Evolutionary conservation across 2,113 vertebrate species (phyloP).

Genomic region (Sciurus niger): DNA sequence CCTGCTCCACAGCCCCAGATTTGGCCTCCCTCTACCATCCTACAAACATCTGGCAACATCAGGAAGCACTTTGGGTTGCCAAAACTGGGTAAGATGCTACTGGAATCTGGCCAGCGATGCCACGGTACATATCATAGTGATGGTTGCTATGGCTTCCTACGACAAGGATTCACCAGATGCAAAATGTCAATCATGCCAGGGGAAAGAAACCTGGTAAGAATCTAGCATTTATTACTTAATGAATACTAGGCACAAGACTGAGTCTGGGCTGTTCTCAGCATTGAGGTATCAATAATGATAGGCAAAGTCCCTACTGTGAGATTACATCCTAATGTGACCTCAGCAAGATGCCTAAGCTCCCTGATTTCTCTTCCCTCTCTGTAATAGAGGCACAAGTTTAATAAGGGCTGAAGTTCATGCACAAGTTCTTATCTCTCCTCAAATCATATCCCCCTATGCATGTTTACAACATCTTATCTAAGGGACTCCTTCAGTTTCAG

Average conservation of each 20-base stretch:
- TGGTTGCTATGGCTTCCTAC: too few species aligned
- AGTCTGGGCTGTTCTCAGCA: neutral
- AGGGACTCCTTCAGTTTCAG: neutral
- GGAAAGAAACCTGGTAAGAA: neutral
- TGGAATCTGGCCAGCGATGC: neutral
- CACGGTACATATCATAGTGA: fast-evolving
- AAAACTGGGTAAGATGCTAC: too few species aligned
- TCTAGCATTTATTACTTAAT: neutral
- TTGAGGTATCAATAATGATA: too few species aligned
- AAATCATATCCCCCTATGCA: neutral
- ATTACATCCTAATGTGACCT: neutral
- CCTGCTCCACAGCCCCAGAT: too few species aligned
- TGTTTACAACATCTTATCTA: neutral
- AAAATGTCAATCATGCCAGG: neutral
- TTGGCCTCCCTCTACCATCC: neutral
- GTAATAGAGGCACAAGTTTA: too few species aligned
- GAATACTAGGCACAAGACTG: neutral
- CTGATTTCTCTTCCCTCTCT: too few species aligned
- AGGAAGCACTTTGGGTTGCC: too few species aligned
- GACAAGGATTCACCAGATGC: too few species aligned
- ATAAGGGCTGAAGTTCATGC: too few species aligned
- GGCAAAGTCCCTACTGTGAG: neutral
- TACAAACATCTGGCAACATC: too few species aligned
- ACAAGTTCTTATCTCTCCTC: neutral
- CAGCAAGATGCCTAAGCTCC: neutral